Evolutionary conservation across 2,113 vertebrate species (phyloP).

Genomic region (Neoarius graeffei): DNA sequence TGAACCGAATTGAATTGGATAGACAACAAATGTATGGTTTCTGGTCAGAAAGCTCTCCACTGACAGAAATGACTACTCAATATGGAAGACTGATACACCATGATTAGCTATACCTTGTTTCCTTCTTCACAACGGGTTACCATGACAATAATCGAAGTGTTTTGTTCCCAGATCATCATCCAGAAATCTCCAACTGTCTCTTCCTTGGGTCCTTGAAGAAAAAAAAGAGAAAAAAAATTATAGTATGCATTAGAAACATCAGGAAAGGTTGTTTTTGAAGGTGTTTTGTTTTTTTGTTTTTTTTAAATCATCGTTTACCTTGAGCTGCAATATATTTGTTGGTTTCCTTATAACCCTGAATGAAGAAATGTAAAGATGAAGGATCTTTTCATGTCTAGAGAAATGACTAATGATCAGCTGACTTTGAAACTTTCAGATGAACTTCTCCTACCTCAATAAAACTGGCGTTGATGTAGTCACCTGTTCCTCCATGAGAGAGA

Average conservation of each 20-base stretch:
- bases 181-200: constrained; percentile 93
- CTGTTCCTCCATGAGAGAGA: constrained; percentile 78
- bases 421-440: not conserved
- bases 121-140: constrained; percentile 96
- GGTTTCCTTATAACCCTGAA: constrained; percentile 90
- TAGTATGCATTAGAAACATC: not conserved
- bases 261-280: not conserved
- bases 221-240: not conserved
- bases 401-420: not conserved
- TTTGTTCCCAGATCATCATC: constrained; percentile 98
- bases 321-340: constrained; percentile 98
- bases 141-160: constrained; percentile 96
- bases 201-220: constrained; percentile 85
- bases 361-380: constrained; percentile 25
- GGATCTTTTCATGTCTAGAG: not conserved
- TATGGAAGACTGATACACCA: constrained; percentile 22
- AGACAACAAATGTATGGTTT: not conserved
- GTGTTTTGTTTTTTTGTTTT: not conserved
- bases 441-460: constrained; percentile 84
- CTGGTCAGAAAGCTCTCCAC: not conserved
- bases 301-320: constrained; percentile 71
- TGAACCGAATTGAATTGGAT: not conserved
- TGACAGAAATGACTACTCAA: not conserved
- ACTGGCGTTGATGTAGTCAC: constrained; percentile 95
- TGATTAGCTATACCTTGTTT: constrained; percentile 76